Percentiles rank a stretch among this genome's conserved stretches.
Conservation (phyloP, 2,113 vertebrate species). For the Hippocampus comes region DNA sequence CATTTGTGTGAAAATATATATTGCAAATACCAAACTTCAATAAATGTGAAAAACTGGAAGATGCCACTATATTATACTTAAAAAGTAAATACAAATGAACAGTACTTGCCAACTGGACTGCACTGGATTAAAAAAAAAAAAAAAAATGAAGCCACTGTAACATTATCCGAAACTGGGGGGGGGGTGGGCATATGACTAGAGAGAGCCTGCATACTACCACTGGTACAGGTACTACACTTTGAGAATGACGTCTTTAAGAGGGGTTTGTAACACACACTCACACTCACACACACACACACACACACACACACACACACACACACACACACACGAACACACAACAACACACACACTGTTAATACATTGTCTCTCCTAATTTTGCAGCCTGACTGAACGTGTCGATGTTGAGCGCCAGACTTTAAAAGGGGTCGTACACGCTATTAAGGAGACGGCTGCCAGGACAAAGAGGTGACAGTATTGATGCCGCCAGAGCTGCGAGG, state of each 20-base stretch:
- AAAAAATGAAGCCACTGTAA: too few species aligned
- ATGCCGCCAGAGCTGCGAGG: slow-evolving; percentile 30
- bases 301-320: not conserved
- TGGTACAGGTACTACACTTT: too few species aligned
- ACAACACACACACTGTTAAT: not conserved
- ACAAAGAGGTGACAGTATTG: slow-evolving; percentile 62
- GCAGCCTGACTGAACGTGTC: slow-evolving; percentile 23
- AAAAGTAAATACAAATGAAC: too few species aligned
- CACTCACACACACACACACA: slow-evolving; percentile 27
- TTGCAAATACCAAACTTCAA: too few species aligned
- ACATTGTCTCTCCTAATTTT: slow-evolving; percentile 27
- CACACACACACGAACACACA: not conserved
- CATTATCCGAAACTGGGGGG: too few species aligned
- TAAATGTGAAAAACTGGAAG: too few species aligned
- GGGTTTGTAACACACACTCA: slow-evolving; percentile 60
- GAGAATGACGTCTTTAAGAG: slow-evolving; percentile 4
- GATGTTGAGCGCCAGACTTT: slow-evolving; percentile 21
- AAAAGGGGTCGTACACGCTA: slow-evolving; percentile 17
- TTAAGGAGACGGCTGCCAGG: slow-evolving; percentile 31
- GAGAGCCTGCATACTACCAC: too few species aligned
- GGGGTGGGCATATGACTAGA: too few species aligned
- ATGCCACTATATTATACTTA: too few species aligned
- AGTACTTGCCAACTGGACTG: not conserved
- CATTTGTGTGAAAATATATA: too few species aligned
- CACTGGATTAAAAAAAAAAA: not conserved